phyloP scores from a whole-genome alignment of 2,797 vertebrate species.

The Gallinago stenura region DNA sequence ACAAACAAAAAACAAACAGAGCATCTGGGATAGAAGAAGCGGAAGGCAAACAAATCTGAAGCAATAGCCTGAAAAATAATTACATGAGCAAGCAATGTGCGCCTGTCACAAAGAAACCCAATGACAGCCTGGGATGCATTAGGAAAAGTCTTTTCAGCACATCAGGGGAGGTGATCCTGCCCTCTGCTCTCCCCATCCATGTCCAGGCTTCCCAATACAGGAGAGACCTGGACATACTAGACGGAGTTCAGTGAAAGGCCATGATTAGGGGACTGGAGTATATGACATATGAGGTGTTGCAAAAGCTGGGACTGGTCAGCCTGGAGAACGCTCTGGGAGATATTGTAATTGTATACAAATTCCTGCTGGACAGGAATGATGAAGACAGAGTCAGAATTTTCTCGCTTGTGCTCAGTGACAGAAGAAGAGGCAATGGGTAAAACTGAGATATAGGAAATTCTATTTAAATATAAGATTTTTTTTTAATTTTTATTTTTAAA shows the following conservation, averaged over 20 bases:
- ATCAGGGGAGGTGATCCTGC: neutral
- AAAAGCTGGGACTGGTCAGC: neutral
- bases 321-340: neutral
- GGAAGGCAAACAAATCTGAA: neutral
- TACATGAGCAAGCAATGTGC: neutral
- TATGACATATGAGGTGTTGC: neutral
- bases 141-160: neutral
- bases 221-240: neutral
- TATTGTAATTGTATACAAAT: neutral
- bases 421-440: neutral
- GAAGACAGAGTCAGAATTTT: neutral
- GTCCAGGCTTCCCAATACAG: neutral
- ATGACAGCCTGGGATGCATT: neutral
- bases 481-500: neutral
- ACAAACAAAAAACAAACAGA: rapidly evolving
- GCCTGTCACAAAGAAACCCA: neutral
- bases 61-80: neutral
- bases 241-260: neutral
- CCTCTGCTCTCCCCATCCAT: neutral
- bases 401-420: neutral
- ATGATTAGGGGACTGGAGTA: neutral
- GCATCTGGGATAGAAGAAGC: neutral
- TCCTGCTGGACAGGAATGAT: neutral
- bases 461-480: neutral
- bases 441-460: neutral